Conservation (phyloP, 2,888 invertebrate species). For the Ditula angustiorana region DNA sequence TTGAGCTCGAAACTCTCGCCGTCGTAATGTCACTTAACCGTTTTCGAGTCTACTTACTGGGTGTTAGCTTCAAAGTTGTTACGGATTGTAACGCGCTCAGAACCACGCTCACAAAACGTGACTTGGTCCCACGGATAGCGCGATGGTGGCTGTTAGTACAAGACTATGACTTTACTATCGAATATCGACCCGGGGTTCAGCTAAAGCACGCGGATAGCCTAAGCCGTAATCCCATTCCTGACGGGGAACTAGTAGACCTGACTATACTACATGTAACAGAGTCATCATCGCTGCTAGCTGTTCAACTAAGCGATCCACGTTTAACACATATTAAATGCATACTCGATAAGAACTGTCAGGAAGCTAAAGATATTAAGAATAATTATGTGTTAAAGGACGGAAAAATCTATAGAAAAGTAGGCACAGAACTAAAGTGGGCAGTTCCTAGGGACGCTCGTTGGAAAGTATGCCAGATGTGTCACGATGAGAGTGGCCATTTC, state of each 20-base stretch:
- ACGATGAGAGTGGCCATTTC: no score
- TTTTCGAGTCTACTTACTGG: conserved; percentile 37
- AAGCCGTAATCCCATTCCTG: conserved; percentile 29
- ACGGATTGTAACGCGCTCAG: conserved; percentile 44
- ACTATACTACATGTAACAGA: conserved; percentile 10
- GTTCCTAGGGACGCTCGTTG: background rate
- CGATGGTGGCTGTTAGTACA: conserved; percentile 46
- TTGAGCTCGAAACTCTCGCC: background rate
- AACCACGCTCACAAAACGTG: conserved; percentile 39
- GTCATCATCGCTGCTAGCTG: conserved; percentile 24
- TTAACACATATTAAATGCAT: conserved; percentile 7
- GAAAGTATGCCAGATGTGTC: conserved; percentile 19
- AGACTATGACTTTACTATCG: conserved; percentile 42
- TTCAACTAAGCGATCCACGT: conserved; percentile 30
- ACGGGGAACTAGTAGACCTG: background rate
- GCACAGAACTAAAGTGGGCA: background rate
- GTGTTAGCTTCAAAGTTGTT: conserved; percentile 36
- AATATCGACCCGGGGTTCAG: conserved; percentile 42
- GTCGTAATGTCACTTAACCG: conserved; percentile 2
- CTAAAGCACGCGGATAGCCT: conserved; percentile 44
- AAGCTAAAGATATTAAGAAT: conserved; percentile 16
- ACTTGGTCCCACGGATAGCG: no score
- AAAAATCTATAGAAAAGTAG: conserved; percentile 30
- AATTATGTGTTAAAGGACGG: conserved; percentile 34
- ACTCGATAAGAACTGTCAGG: conserved; percentile 1